Conservation (phyloP, 2,888 invertebrate species). For the Willowsia nigromaculata region DNA sequence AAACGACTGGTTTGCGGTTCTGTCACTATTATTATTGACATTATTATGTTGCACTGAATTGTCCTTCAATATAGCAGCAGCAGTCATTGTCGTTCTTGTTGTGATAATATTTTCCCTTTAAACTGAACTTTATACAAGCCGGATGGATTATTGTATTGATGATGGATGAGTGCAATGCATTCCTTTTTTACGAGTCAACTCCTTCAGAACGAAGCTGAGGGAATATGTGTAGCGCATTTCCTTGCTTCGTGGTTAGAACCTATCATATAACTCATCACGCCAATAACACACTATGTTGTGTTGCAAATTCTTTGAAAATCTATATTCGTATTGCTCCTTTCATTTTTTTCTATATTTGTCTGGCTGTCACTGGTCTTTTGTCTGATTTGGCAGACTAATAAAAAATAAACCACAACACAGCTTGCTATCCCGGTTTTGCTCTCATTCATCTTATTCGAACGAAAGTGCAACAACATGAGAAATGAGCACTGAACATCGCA, state of each 20-base stretch:
- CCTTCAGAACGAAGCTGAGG: background rate
- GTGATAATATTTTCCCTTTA: background rate
- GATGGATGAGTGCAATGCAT: background rate
- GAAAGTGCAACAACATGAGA: background rate
- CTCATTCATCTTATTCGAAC: background rate
- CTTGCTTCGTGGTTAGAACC: background rate
- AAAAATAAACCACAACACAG: constrained; percentile 37
- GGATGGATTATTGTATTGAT: background rate
- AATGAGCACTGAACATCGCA: background rate
- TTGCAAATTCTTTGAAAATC: background rate
- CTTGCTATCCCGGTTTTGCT: constrained; percentile 15
- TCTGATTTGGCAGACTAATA: constrained; percentile 7
- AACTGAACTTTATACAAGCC: background rate
- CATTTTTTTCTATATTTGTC: background rate
- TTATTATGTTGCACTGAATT: background rate
- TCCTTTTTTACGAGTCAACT: background rate
- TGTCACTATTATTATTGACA: background rate
- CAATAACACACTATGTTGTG: background rate
- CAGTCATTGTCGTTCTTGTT: background rate
- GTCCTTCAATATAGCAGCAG: background rate
- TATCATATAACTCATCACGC: constrained; percentile 6
- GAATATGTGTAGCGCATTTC: background rate
- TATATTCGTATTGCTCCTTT: background rate
- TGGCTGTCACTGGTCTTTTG: constrained; percentile 7
- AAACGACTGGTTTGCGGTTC: constrained; percentile 4